A percentile compares a stretch with the other conserved stretches of the same genome.
Conservation (phyloP, 2,888 invertebrate genomes). For the Oligia strigilis region DNA sequence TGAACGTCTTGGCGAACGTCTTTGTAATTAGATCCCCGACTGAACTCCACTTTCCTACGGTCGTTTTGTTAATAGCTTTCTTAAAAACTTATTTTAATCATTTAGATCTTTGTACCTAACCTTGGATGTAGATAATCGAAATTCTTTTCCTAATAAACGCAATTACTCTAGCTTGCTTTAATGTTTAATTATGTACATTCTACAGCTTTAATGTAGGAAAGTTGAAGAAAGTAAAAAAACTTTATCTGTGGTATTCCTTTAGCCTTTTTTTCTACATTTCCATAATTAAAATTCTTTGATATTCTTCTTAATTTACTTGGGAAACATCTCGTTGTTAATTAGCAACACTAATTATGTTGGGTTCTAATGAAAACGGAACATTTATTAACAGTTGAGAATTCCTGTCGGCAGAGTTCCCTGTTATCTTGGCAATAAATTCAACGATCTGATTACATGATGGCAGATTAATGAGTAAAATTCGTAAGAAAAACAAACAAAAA, state of each 20-base stretch:
- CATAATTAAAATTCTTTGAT: conserved; percentile 63
- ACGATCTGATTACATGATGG: conserved; percentile 75
- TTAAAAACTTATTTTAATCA: conserved; percentile 75
- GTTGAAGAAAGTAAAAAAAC: conserved; percentile 34
- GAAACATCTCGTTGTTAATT: conserved; percentile 64
- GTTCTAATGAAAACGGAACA: conserved; percentile 74
- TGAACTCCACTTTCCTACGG: conserved; percentile 76
- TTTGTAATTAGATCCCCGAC: conserved; percentile 83
- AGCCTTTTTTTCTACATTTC: conserved; percentile 46
- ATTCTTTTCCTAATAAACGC: conserved; percentile 50
- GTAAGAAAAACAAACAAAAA: conserved; percentile 77
- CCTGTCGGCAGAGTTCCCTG: conserved; percentile 74
- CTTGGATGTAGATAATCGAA: conserved; percentile 23
- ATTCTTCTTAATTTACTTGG: conserved; percentile 58
- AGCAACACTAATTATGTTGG: conserved; percentile 72
- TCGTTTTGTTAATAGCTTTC: conserved; percentile 81
- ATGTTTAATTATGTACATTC: conserved; percentile 30
- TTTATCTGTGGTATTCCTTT: conserved; percentile 33
- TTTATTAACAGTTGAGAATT: conserved; percentile 75
- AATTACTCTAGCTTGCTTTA: conserved; percentile 34
- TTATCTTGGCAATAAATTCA: conserved; percentile 81
- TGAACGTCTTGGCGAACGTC: conserved; percentile 79
- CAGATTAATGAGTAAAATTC: conserved; percentile 81
- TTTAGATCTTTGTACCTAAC: conserved; percentile 51
- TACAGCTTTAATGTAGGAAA: conserved; percentile 25